Evolutionary conservation across 2,797 vertebrate species (phyloP), one percentile per base, ranked within the genome.

Genomic region (Trichosurus vulpecula): DNA sequence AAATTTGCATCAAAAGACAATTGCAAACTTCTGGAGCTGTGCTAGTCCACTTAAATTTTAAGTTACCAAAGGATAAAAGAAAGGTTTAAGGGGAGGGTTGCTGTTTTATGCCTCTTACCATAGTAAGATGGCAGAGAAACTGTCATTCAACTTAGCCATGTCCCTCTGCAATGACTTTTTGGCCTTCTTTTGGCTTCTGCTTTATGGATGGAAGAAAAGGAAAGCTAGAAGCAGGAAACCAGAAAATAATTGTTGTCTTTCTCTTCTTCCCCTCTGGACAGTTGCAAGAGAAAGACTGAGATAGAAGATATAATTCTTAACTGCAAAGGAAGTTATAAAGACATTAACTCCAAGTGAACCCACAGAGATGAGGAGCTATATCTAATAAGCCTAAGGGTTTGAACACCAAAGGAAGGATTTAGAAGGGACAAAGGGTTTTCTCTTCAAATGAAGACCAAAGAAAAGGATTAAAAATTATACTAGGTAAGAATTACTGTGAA

Each of bases 401-500:
- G n/a, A 54, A 95, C 53, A 90, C 3, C 19, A 53, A 2, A 31
- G 27, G 13, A 61, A 87, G 90, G 94, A 92, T 47, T 16, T 52
- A 52, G 54, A 81, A n/a, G 19, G 5, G 0, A 58, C 11, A 2
- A 41, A 10, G 3, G 12, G 61, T 54, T 95, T 93, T 91, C 54
- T 95, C 54, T 54, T 93, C 52, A 5, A 74, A 52, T 10, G 51
- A 6, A 93, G 11, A 51, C 54, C 87, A 54, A 91, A 25, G 55
- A 93, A 96, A 97, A 54, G 9, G 31, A 96, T 57, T 11, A 53
- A 74, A 47, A 90, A 16, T 57, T 41, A 56, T 87, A 90, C 95
- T 90, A 93, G 25, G 81, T 66, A 81, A 95, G 92, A 90, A 92
- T 87, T 55, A 31, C 81, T 55, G 30, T 47, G 41, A 81, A 19